Percentiles rank a stretch among this genome's conserved stretches.
Evolutionary conservation across 2,113 vertebrate species (phyloP).

Genomic region (Coturnix japonica): DNA sequence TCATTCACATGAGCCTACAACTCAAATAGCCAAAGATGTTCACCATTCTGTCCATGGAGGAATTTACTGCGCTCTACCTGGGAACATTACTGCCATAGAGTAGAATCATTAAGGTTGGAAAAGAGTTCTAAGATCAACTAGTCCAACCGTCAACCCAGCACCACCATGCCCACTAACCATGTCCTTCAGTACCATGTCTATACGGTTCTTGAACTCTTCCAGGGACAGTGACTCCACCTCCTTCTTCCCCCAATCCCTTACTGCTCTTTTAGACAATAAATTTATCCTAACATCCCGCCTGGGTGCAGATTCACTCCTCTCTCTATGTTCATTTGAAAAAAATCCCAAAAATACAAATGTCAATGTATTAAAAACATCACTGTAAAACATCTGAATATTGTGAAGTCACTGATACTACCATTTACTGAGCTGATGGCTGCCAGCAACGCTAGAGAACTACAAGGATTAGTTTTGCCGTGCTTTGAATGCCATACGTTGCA

Average conservation of each 20-base stretch:
- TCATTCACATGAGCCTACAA: background rate
- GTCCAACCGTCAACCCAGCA: no score
- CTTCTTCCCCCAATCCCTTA: no score
- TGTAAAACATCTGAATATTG: background rate
- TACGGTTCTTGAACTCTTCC: no score
- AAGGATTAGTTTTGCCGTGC: background rate
- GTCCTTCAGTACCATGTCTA: no score
- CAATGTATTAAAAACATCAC: fast-evolving
- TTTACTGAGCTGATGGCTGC: background rate
- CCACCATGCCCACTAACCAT: no score
- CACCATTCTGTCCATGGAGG: background rate
- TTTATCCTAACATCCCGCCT: no score
- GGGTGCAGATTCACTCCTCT: no score
- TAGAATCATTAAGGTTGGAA: no score
- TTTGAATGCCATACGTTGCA: background rate
- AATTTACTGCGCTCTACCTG: fast-evolving
- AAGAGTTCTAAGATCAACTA: no score
- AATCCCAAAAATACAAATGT: background rate
- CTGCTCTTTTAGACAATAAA: no score
- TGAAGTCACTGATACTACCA: background rate
- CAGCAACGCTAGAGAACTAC: background rate
- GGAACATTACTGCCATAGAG: background rate
- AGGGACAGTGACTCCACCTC: no score
- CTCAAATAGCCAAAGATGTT: background rate
- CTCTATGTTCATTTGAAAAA: background rate